Evolutionary conservation across 2,797 vertebrate species (phyloP).

Genomic region (Petrocephalus schoutedeni): DNA sequence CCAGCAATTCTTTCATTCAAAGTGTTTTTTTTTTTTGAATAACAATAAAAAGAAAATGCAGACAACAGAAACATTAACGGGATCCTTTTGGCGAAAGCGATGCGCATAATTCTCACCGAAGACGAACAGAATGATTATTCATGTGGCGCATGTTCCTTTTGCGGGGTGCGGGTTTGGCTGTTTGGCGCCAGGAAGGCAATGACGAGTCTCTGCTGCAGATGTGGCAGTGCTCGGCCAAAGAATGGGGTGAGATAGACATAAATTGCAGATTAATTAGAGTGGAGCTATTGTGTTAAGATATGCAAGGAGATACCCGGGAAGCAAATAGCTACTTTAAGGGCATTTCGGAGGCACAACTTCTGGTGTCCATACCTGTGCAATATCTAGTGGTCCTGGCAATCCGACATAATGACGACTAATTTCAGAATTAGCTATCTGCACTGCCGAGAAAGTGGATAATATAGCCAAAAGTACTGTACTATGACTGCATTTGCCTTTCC

Average conservation of each 20-base stretch:
- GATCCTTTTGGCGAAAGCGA: background rate
- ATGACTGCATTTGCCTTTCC: background rate
- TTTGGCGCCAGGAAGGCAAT: background rate
- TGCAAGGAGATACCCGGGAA: background rate
- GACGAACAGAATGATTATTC: slow-evolving; percentile 8
- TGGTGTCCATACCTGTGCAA: background rate
- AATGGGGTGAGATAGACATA: background rate
- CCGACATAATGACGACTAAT: background rate
- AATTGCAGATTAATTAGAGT: background rate
- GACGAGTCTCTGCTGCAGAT: background rate
- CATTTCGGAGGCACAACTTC: background rate
- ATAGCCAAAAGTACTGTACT: background rate
- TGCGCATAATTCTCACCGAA: background rate
- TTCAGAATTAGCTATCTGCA: background rate
- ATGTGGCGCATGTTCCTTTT: slow-evolving; percentile 18
- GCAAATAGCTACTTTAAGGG: background rate
- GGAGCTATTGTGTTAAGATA: background rate
- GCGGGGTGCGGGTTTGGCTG: background rate
- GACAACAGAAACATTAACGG: background rate
- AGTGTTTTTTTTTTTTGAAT: background rate
- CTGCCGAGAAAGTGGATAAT: background rate
- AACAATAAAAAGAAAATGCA: background rate
- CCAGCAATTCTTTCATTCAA: background rate
- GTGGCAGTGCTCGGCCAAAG: background rate
- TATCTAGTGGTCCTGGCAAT: background rate